Evolutionary conservation across 2,888 invertebrate species (phyloP).

Genomic region (Dolichopus griseipennis): DNA sequence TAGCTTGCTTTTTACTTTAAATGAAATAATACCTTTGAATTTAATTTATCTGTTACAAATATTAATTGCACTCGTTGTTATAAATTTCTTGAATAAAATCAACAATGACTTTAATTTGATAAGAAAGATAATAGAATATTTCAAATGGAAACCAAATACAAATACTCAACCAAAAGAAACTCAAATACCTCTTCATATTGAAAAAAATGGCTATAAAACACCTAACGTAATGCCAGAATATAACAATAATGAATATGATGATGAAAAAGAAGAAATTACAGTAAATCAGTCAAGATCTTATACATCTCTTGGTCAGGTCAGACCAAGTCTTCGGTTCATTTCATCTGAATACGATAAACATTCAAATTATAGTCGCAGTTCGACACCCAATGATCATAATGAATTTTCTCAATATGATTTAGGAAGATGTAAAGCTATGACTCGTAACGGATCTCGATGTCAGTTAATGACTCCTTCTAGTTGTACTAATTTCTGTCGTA

Average conservation of each 20-base stretch:
- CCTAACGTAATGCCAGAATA: neutral
- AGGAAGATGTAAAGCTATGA: slow-evolving; percentile 17
- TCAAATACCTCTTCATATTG: neutral
- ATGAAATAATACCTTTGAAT: slow-evolving; percentile 14
- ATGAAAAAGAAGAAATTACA: neutral
- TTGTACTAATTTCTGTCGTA: slow-evolving; percentile 15
- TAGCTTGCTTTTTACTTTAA: slow-evolving; percentile 15
- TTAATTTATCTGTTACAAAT: slow-evolving; percentile 14
- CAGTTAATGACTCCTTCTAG: slow-evolving; percentile 12
- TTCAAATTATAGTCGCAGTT: neutral
- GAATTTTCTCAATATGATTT: neutral
- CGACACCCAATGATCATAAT: neutral
- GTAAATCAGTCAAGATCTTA: neutral
- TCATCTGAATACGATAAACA: neutral
- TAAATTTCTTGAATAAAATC: neutral
- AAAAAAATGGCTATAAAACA: neutral
- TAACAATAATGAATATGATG: neutral
- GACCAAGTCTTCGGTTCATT: neutral
- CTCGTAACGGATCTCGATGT: slow-evolving; percentile 18
- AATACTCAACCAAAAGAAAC: neutral
- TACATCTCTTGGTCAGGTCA: neutral
- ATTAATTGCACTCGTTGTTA: slow-evolving; percentile 11
- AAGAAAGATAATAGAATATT: neutral
- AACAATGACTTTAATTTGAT: neutral
- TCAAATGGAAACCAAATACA: neutral